Percentiles rank a stretch among this genome's conserved stretches.
phyloP scores from a whole-genome alignment of 2,113 vertebrate species.

The Pelusios castaneus region DNA sequence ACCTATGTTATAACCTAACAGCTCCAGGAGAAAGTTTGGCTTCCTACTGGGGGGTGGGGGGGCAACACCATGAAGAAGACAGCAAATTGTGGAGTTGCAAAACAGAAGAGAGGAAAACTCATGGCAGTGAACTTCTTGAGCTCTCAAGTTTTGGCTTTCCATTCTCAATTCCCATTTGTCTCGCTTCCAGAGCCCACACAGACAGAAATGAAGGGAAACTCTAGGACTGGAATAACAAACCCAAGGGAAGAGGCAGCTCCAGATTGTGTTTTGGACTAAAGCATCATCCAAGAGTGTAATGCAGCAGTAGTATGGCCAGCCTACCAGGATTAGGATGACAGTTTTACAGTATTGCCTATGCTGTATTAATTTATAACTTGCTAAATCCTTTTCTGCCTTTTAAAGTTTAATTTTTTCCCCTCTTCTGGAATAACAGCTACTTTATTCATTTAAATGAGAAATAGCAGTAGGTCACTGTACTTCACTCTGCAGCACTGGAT shows the following conservation, averaged over 20 bases:
- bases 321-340: constrained; percentile 34
- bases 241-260: constrained; percentile 28
- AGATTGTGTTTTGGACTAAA: constrained; percentile 31
- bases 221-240: constrained; percentile 25
- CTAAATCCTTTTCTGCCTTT: constrained; percentile 48
- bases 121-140: neutral
- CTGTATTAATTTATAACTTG: constrained; percentile 43
- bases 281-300: neutral
- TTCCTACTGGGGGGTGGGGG: neutral
- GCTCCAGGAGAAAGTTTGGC: neutral
- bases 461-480: constrained; percentile 25
- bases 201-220: neutral
- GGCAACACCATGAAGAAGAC: neutral
- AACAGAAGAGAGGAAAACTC: neutral
- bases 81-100: neutral
- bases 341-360: neutral
- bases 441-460: constrained; percentile 54
- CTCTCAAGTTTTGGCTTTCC: neutral
- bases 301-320: neutral
- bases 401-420: constrained; percentile 34
- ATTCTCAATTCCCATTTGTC: neutral
- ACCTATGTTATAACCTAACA: neutral
- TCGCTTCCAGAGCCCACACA: neutral
- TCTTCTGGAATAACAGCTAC: constrained; percentile 11
- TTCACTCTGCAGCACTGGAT: neutral